phyloP scores from a whole-genome alignment of 2,113 vertebrate species.

The Mobula birostris region DNA sequence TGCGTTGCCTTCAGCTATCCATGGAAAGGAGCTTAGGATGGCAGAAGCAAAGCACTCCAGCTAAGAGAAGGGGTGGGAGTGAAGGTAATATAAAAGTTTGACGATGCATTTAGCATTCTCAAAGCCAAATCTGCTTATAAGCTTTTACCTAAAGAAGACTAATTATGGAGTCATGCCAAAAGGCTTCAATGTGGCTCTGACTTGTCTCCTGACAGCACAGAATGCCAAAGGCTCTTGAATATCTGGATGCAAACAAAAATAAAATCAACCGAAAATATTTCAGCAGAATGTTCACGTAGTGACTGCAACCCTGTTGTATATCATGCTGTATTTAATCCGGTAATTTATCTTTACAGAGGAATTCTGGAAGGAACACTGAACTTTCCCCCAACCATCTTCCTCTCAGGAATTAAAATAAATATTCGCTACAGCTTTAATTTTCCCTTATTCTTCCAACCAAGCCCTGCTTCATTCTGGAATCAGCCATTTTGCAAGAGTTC shows the following conservation, averaged over 20 bases:
- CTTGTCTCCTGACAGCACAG: not conserved
- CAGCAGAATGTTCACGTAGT: not conserved
- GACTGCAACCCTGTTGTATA: not conserved
- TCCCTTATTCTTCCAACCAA: not conserved
- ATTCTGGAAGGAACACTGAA: not conserved
- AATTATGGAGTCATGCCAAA: slow-evolving; percentile 19
- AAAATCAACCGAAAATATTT: slow-evolving; percentile 18
- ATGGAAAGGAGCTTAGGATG: not conserved
- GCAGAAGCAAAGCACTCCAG: not conserved
- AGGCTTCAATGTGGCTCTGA: slow-evolving; percentile 13
- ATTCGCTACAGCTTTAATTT: not conserved
- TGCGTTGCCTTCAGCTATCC: slow-evolving; percentile 13
- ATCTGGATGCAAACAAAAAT: slow-evolving; percentile 17
- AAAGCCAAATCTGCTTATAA: slow-evolving; percentile 24
- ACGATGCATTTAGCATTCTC: not conserved
- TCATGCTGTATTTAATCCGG: not conserved
- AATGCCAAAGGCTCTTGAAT: not conserved
- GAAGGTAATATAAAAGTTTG: not conserved
- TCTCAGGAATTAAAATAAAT: not conserved
- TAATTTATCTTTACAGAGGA: slow-evolving; percentile 4
- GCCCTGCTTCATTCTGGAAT: not conserved
- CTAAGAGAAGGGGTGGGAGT: not conserved
- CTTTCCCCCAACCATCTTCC: not conserved
- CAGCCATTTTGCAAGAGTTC: not conserved
- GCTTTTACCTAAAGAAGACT: slow-evolving; percentile 10